These are phyloP conservation scores for Microcebus jonahi DNA, from an alignment of 2,113 vertebrate species.

Conservation along the genomic window DNA sequence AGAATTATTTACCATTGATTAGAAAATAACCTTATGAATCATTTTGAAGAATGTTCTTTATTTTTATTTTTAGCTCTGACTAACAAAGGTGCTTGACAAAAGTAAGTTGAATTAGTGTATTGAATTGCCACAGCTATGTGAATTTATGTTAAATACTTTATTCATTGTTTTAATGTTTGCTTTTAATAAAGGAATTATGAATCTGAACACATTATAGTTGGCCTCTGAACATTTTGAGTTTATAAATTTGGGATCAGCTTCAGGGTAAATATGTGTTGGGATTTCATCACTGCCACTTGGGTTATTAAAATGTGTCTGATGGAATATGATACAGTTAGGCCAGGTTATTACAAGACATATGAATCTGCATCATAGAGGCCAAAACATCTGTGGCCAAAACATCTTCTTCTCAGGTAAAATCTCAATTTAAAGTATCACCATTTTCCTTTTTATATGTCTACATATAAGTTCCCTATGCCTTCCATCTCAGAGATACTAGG, in stretches of 20 bases:
- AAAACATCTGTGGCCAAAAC: not conserved
- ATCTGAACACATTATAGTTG: not conserved
- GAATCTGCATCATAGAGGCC: not conserved
- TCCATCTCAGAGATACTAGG: not conserved
- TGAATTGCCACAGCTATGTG: not conserved
- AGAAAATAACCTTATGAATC: constrained; percentile 57
- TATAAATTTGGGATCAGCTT: constrained; percentile 38
- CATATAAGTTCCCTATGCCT: not conserved
- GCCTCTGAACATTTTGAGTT: constrained; percentile 10
- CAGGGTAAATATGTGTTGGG: constrained; percentile 18
- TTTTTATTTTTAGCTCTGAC: constrained; percentile 57
- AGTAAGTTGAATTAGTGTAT: constrained; percentile 52
- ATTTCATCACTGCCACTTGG: not conserved
- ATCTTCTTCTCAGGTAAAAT: not conserved
- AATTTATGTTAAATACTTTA: constrained; percentile 30
- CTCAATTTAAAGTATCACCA: not conserved
- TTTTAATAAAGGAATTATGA: constrained; percentile 51
- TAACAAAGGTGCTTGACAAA: not conserved
- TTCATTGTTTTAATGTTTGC: constrained; percentile 43
- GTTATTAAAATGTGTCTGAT: not conserved
- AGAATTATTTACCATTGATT: constrained; percentile 65
- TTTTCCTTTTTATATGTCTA: not conserved
- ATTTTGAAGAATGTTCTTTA: constrained; percentile 55
- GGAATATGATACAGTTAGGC: not conserved
- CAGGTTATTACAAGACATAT: not conserved